Base-by-base conservation (phyloP, 35 echinoderm and acorn worm genomes). In the Apostichopus californicus region DNA sequence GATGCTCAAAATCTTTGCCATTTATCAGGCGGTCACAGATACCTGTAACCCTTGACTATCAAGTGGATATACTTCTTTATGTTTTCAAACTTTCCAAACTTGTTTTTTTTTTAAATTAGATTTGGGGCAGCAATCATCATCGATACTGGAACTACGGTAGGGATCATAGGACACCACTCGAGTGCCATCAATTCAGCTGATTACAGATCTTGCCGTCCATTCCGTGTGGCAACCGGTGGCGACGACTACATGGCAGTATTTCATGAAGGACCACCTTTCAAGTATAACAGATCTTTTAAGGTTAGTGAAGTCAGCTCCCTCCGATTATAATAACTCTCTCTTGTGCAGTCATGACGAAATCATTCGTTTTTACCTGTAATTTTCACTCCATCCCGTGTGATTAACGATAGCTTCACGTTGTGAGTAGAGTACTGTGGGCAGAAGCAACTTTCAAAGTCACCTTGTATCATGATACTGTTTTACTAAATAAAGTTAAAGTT, bases 261-360 rank as follows among this genome's bases (percentile, higher is more conserved):
- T 71, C 95, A 70, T 78, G 87, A 96, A 84, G 97, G 97, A 24
- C 94, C 94, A 77, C 97, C 97, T 8, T 98, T 98, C 93, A 98
- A 96, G 80, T 90, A 15, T 46, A 83, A 77, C 61, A 55, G 13
- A 4, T 3, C 54, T 7, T 2, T 57, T n/a, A 17, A 87, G 73
- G 97, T 98, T 63, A 96, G 93, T 86, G 58, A 84, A 46, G 46
- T 57, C 7, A 14, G 28, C 20, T 24, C 34, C 34, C 34, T 46
- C 34, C 34, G 34, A 46, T 25, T 25, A 25, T 46, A 46, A 4
- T 46, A 46, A 46, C 34, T 46, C 34, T 46, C 3, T 46, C 34
- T 46, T 46, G 34, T 46, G 34, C 34, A 46, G 34, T 46, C 34
- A 46, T 46, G 34, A 46, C 34, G 2, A 46, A 46, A 46, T 46